Evolutionary conservation across 2,888 invertebrate species (phyloP).

Genomic region (Diachrysia chrysitis): DNA sequence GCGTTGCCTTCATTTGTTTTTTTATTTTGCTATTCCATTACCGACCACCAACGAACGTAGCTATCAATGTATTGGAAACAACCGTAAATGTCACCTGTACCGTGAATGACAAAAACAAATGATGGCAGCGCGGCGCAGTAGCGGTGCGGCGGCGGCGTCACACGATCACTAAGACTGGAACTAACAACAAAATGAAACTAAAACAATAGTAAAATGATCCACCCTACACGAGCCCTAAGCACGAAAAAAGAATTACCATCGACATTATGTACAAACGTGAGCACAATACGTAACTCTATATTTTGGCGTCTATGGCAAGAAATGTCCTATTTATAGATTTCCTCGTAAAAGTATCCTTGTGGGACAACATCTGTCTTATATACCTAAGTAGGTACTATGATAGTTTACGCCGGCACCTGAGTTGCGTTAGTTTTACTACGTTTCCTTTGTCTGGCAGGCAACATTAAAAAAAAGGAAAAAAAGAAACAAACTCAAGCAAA

Average conservation of each 20-base stretch:
- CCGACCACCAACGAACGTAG: no score
- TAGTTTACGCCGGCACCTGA: neutral
- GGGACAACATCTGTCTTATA: neutral
- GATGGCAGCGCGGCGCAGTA: no score
- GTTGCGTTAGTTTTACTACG: no score
- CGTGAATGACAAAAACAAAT: no score
- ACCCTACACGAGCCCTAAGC: constrained; percentile 15
- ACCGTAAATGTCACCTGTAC: no score
- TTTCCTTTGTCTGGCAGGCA: no score
- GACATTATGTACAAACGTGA: constrained; percentile 47
- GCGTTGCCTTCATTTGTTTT: no score
- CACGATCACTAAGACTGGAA: neutral
- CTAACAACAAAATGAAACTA: neutral
- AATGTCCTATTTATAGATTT: neutral
- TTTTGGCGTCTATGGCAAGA: constrained; percentile 12
- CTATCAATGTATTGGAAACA: no score
- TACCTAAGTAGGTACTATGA: neutral
- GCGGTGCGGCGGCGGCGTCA: no score
- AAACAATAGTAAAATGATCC: constrained; percentile 25
- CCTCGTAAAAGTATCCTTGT: neutral
- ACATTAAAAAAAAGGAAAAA: no score
- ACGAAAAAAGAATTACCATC: constrained; percentile 49
- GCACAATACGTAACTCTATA: constrained; percentile 30
- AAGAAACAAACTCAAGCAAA: no score
- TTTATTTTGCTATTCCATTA: no score